phyloP scores from a whole-genome alignment of 2,113 vertebrate genomes.

The Ameiurus melas region DNA sequence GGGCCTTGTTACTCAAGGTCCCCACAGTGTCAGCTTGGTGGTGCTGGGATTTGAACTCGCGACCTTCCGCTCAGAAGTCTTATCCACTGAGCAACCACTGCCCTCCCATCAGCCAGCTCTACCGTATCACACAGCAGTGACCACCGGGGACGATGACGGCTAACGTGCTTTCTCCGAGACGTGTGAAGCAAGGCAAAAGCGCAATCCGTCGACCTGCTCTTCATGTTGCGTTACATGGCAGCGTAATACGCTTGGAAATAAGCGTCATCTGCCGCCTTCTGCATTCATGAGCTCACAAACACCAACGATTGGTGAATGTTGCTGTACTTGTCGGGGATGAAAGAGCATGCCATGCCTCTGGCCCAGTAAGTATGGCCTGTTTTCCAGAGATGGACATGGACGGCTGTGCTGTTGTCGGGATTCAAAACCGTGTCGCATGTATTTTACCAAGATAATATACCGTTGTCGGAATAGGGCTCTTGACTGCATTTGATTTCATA shows the following conservation, averaged over 20 bases:
- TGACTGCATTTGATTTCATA: neutral
- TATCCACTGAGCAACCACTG: neutral
- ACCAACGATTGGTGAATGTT: neutral
- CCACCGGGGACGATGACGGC: neutral
- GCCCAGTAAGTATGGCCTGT: neutral
- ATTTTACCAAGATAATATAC: neutral
- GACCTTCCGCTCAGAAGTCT: neutral
- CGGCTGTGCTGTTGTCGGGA: neutral
- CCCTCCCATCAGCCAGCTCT: too few species aligned
- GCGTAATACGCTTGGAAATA: neutral
- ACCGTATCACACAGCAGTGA: neutral
- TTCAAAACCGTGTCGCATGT: neutral
- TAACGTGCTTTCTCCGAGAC: neutral
- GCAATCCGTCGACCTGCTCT: neutral
- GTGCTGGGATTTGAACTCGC: neutral
- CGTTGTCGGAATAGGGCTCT: neutral
- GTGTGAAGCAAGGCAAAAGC: neutral
- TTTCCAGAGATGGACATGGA: neutral
- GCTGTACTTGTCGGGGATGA: neutral
- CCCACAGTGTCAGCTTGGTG: too few species aligned
- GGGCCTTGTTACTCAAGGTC: neutral
- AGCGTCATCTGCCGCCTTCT: neutral
- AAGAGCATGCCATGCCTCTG: neutral
- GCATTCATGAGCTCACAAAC: neutral
- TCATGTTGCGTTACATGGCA: neutral